Percentiles rank a stretch among this genome's conserved stretches.
Evolutionary conservation across 2,113 vertebrate genomes (phyloP).

Genomic region (Opisthocomus hoazin): DNA sequence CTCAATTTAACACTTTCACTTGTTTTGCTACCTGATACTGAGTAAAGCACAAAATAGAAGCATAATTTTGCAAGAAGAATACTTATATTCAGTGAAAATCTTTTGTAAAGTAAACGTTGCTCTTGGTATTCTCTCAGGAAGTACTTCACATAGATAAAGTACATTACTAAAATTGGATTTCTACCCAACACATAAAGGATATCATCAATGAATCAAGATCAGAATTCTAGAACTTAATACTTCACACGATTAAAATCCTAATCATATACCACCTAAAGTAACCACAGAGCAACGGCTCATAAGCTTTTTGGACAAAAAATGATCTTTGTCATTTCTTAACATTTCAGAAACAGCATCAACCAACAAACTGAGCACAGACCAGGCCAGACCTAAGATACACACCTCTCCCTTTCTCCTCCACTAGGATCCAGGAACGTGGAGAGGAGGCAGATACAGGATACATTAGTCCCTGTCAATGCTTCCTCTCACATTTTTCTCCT

Average conservation of each 20-base stretch:
- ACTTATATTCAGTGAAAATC: background rate
- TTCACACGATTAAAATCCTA: background rate
- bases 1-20: background rate
- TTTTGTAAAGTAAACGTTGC: background rate
- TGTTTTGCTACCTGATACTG: background rate
- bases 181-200: background rate
- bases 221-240: background rate
- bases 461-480: background rate
- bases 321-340: background rate
- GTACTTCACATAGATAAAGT: background rate
- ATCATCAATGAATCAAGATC: background rate
- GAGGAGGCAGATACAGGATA: background rate
- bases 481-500: background rate
- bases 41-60: background rate
- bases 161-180: background rate
- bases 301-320: background rate
- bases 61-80: background rate
- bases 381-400: background rate
- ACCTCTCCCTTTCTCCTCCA: background rate
- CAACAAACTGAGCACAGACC: background rate
- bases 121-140: background rate
- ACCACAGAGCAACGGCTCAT: background rate
- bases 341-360: background rate
- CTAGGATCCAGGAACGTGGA: background rate
- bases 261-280: background rate